These are phyloP conservation scores for Epizoanthus scotinus DNA, from an alignment of 92 coral and sea anemone species.

Conservation along the genomic window DNA sequence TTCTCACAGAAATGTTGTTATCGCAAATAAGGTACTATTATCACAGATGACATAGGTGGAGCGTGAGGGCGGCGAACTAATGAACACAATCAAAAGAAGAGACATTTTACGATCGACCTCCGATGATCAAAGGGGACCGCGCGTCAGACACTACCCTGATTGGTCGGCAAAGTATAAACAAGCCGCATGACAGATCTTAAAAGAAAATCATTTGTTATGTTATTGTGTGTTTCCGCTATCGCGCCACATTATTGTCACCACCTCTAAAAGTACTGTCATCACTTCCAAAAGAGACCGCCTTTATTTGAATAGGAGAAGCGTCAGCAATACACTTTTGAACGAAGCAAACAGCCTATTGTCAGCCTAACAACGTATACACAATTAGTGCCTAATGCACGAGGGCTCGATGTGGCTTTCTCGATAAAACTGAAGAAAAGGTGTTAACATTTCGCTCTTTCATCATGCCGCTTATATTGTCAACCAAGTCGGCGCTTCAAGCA, in stretches of 20 bases:
- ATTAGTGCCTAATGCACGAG: slow-evolving; percentile 95
- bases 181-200: slow-evolving; percentile 93
- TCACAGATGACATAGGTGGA: slow-evolving; percentile 99
- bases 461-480: slow-evolving; percentile 84
- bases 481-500: slow-evolving; percentile 54
- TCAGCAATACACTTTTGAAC: slow-evolving; percentile 85
- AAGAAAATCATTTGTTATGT: slow-evolving; percentile 96
- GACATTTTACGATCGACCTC: slow-evolving; percentile 99
- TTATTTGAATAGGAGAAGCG: slow-evolving; percentile 96
- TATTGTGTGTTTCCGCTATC: slow-evolving; percentile 99
- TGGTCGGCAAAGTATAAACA: slow-evolving; percentile 91
- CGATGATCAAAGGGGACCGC: slow-evolving; percentile 95
- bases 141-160: slow-evolving; percentile 72
- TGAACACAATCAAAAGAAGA: slow-evolving; percentile 98
- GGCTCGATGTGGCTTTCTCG: slow-evolving; percentile 83
- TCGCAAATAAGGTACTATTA: slow-evolving; percentile 99
- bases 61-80: slow-evolving; percentile 99
- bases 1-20: slow-evolving; percentile 99
- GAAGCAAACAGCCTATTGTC: slow-evolving; percentile 95
- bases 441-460: slow-evolving; percentile 86
- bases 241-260: slow-evolving; percentile 95
- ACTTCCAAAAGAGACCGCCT: slow-evolving; percentile 98
- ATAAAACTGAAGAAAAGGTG: slow-evolving; percentile 84
- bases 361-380: slow-evolving; percentile 95
- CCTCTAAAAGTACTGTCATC: slow-evolving; percentile 97